Base-by-base conservation (phyloP, 2,113 vertebrate species). In the Pithys albifrons region DNA sequence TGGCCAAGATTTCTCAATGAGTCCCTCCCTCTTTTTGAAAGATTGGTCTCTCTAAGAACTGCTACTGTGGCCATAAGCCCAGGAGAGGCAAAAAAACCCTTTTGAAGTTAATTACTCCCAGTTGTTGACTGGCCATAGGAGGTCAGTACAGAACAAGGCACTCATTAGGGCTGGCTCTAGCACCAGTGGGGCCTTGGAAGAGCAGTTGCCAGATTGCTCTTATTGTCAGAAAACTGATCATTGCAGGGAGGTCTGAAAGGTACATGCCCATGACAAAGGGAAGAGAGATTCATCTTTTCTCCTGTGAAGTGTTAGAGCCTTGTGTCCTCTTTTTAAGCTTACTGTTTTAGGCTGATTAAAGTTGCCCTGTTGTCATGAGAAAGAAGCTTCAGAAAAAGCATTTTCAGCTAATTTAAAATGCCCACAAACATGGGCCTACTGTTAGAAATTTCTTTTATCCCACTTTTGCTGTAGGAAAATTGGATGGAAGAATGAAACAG, bases 61-160 rank as follows among this genome's bases (percentile, higher is more conserved):
- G 29, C 59, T 84, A 10, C 3, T 61, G 25, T 71, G 45, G 46
- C 79, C 9, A 3, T 69, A 82, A 84, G 37, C n/a, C 52, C 61
- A 41, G 73, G 62, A 86, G 76, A 64, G 27, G 48, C 0, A 0
- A 76, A 67, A 75, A 81, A 49, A 29, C n/a, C 1, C 7, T 29
- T 85, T 75, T 85, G 90, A 81, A 61, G 76, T 72, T 55, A 55
- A 74, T 35, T n/a, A 33, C 12, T 94, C 69, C 52, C 69, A 12
- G 59, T 89, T 84, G 52, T 81, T 74, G 65, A 70, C 41, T 88
- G 79, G 51, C 95, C 92, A 29, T 93, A 61, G 83, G 93, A 82
- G 85, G 92, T 96, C 90, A 95, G 65, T 87, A 13, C 85, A 89
- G 85, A 91, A 79, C 85, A 93, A 88, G 73, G 61, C 76, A 75